Evolutionary conservation across 2,888 invertebrate genomes (phyloP), one percentile per base, ranked within the genome.

Genomic region (Lumbricus terrestris): DNA sequence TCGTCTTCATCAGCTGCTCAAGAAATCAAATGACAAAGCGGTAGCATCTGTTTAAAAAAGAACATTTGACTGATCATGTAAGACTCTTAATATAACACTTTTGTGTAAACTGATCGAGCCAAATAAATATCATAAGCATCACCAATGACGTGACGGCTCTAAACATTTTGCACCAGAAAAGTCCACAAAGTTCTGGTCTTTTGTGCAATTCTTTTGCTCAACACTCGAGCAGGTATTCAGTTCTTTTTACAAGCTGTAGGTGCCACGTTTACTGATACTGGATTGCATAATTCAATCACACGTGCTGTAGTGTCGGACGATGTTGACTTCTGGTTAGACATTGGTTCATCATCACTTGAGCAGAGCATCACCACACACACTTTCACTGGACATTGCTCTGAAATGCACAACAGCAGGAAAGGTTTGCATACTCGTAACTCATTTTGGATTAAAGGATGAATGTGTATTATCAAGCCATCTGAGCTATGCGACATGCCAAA

Each of bases 371-470:
- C 90, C 18, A 91, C 34, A 69, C 90, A 89, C n/a, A 91, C 6
- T 35, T 91, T 90, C 20, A 90, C 89, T 34, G 82, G 40, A 34
- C 91, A 91, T 47, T 88, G 38, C 38, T 91, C 91, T 91, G 91
- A 88, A 90, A 90, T 88, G 47, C 33, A 40, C 20, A 88, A 34
- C 18, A n/a, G 85, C 85, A 69, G n/a, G 11, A 69, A 69, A 69
- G n/a, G n/a, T 8, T 29, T n/a, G 69, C 29, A 29, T 69, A 29
- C n/a, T 29, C 11, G 11, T n/a, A n/a, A n/a, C n/a, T n/a, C n/a
- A 13, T 69, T 6, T n/a, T 69, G 69, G n/a, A 69, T n/a, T 6
- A 23, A 3, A 47, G 23, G 23, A 47, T 47, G 47, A 47, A 47
- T 47, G n/a, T n/a, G n/a, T 23, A 47, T 23, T 8, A 23, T 1